phyloP scores from a whole-genome alignment of 1,140 invertebrate genomes.

The Penaeus japonicus region DNA sequence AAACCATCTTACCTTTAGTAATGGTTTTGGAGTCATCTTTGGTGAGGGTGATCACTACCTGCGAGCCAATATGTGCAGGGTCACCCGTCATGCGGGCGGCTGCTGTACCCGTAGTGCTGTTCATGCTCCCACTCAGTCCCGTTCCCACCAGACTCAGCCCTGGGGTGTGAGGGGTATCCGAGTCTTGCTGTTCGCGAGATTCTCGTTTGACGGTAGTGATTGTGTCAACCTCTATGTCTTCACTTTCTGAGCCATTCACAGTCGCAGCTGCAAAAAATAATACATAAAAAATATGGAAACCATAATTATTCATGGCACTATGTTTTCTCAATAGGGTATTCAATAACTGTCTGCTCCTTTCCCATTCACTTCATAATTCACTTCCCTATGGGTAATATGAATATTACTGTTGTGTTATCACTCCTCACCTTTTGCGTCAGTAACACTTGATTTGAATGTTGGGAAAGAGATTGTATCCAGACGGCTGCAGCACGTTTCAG shows the following conservation, averaged over 20 bases:
- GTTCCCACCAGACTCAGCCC: slow-evolving; percentile 37
- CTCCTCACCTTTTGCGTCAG: slow-evolving; percentile 31
- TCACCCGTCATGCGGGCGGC: slow-evolving; percentile 35
- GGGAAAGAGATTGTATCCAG: slow-evolving; percentile 79
- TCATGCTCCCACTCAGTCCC: slow-evolving; percentile 42
- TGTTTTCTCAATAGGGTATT: no score
- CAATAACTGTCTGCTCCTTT: no score
- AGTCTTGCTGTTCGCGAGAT: background rate
- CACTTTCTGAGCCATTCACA: slow-evolving; percentile 19
- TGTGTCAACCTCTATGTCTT: slow-evolving; percentile 6
- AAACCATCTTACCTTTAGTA: slow-evolving; percentile 13
- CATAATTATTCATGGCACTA: no score
- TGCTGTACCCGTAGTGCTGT: background rate
- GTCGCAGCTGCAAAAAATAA: slow-evolving; percentile 25
- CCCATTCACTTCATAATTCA: no score
- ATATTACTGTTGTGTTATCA: background rate
- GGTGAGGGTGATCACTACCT: slow-evolving; percentile 33
- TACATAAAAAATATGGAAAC: no score
- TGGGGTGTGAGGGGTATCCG: slow-evolving; percentile 29
- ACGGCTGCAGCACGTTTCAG: slow-evolving; percentile 78
- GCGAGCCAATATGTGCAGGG: slow-evolving; percentile 15
- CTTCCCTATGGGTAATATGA: no score
- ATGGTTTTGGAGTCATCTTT: slow-evolving; percentile 37
- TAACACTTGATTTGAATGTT: slow-evolving; percentile 72
- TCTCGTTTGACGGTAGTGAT: background rate